phyloP scores from a whole-genome alignment of 2,113 vertebrate species.

The Conger conger region DNA sequence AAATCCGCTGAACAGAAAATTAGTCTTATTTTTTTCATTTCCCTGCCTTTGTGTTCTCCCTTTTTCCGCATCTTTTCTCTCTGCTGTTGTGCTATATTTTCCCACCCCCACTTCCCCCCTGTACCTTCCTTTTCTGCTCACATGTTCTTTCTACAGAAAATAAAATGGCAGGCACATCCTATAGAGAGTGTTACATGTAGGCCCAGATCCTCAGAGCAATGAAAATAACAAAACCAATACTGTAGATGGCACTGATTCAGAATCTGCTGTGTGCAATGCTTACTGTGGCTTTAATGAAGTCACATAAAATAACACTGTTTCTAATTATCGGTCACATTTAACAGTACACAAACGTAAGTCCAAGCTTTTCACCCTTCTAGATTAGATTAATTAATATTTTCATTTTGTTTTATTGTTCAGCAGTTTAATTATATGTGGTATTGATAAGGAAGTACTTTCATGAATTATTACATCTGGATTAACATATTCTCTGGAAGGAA shows the following conservation, averaged over 20 bases:
- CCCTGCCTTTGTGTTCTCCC: not conserved
- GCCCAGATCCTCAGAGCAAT: not conserved
- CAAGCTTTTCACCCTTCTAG: not conserved
- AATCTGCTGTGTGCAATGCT: not conserved
- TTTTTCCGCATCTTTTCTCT: not conserved
- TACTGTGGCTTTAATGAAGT: not conserved
- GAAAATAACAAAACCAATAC: not conserved
- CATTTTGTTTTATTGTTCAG: not conserved
- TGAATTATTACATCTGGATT: not conserved
- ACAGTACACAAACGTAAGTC: not conserved
- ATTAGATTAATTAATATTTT: not conserved
- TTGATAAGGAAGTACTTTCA: not conserved
- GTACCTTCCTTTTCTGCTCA: not conserved
- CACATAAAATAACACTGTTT: slow-evolving; percentile 18
- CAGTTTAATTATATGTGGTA: not conserved
- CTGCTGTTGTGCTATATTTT: too few relatives aligned
- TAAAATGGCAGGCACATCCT: not conserved
- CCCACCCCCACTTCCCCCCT: not conserved
- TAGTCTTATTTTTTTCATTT: not conserved
- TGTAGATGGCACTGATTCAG: not conserved
- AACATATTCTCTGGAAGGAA: not conserved
- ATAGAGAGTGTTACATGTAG: too few relatives aligned
- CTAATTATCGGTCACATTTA: slow-evolving; percentile 36
- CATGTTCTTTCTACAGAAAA: not conserved
- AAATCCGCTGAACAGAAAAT: not conserved